Percentiles rank a stretch among this genome's conserved stretches.
Evolutionary conservation across 2,113 vertebrate species (phyloP).

Genomic region (Chionodraco myersi): DNA sequence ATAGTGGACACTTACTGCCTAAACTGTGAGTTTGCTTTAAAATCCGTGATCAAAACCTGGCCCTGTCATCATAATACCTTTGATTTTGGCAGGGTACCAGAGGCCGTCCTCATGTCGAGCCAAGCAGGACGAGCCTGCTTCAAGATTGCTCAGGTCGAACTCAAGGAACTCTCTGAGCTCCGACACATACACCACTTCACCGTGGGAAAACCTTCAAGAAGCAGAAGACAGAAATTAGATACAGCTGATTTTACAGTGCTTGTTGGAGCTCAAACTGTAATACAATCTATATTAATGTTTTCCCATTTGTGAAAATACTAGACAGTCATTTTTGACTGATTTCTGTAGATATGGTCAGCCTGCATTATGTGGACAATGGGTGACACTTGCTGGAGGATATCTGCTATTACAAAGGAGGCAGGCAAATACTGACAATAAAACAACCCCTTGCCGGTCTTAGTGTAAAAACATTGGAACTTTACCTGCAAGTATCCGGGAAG

Average conservation of each 20-base stretch:
- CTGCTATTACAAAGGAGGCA: conserved; percentile 1
- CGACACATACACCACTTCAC: conserved; percentile 90
- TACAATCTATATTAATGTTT: background rate
- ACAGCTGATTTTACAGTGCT: background rate
- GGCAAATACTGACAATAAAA: background rate
- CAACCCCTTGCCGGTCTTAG: background rate
- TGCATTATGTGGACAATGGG: background rate
- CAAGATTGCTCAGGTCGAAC: conserved; percentile 87
- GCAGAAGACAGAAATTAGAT: background rate
- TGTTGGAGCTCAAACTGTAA: background rate
- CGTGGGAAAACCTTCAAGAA: conserved; percentile 91
- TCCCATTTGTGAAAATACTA: background rate
- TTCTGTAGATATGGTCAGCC: background rate
- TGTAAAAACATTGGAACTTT: conserved; percentile 26
- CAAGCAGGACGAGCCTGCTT: conserved; percentile 91
- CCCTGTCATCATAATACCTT: conserved; percentile 70
- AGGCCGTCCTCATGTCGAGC: conserved; percentile 92
- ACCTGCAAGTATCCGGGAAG: conserved; percentile 95
- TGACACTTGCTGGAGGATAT: conserved; percentile 25
- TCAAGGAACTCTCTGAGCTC: conserved; percentile 93
- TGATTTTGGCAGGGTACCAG: conserved; percentile 93
- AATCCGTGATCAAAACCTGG: background rate
- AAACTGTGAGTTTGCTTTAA: background rate
- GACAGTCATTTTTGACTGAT: background rate
- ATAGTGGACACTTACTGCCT: background rate